These are phyloP conservation scores for Eupithecia inturbata DNA, from an alignment of 2,888 invertebrate genomes.

Conservation along the genomic window DNA sequence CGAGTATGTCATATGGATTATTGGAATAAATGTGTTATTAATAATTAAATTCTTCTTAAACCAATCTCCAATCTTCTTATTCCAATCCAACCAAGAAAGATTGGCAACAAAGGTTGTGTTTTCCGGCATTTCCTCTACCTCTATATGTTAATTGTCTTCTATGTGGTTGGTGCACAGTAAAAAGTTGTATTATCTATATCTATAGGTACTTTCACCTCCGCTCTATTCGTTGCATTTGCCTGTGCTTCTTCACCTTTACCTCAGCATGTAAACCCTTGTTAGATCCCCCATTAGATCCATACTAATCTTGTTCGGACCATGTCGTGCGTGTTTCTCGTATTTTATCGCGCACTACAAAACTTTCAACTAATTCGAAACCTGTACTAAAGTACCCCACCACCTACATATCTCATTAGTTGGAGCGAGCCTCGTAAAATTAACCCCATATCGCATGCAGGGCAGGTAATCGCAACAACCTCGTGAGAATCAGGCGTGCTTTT, in stretches of 20 bases:
- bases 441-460: slow-evolving; percentile 54
- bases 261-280: slow-evolving; percentile 17
- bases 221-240: not conserved
- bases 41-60: no score
- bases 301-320: slow-evolving; percentile 18
- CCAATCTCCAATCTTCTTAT: no score
- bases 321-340: slow-evolving; percentile 28
- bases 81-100: not conserved
- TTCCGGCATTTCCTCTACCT: slow-evolving; percentile 2
- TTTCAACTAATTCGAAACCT: slow-evolving; percentile 41
- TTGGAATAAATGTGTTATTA: no score
- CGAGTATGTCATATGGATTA: no score
- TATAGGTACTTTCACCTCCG: not conserved
- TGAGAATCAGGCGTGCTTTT: slow-evolving; percentile 51
- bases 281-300: slow-evolving; percentile 11
- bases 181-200: not conserved
- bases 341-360: slow-evolving; percentile 36
- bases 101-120: not conserved
- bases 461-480: slow-evolving; percentile 60
- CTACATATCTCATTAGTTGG: slow-evolving; percentile 62
- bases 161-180: not conserved
- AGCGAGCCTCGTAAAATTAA: slow-evolving; percentile 65
- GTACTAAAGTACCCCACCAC: slow-evolving; percentile 46
- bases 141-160: not conserved
- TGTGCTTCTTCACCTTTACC: slow-evolving; percentile 19